These are phyloP conservation scores for Latrodectus elegans DNA, from an alignment of 2,888 invertebrate species.

Conservation along the genomic window DNA sequence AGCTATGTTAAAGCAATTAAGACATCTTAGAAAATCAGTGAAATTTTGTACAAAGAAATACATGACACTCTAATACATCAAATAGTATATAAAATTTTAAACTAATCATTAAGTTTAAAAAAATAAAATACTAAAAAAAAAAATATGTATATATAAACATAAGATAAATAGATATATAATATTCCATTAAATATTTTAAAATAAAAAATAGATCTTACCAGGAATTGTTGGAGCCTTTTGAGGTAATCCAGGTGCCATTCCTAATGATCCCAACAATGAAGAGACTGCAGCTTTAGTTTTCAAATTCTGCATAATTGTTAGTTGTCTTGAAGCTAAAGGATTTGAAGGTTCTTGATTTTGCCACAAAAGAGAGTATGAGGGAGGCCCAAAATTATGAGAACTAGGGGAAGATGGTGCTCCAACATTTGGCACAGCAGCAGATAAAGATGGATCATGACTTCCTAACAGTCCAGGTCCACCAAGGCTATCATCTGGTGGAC, in stretches of 20 bases:
- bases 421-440: constrained; percentile 36
- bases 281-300: constrained; percentile 43
- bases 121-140: not conserved
- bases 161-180: too few relatives aligned
- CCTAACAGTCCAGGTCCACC: constrained; percentile 56
- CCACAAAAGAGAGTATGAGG: constrained; percentile 68
- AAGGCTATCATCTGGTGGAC: constrained; percentile 69
- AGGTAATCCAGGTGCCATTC: constrained; percentile 18
- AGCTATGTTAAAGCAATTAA: too few relatives aligned
- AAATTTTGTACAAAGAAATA: not conserved
- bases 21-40: too few relatives aligned
- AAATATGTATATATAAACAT: not conserved
- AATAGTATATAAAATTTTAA: not conserved
- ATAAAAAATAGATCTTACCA: constrained; percentile 10
- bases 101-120: too few relatives aligned
- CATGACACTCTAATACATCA: not conserved
- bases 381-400: constrained; percentile 65
- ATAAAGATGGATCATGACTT: constrained; percentile 48
- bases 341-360: constrained; percentile 56
- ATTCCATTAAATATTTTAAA: too few relatives aligned
- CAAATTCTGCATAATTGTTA: constrained; percentile 45
- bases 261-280: constrained; percentile 45
- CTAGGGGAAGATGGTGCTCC: constrained; percentile 36
- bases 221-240: constrained; percentile 41
- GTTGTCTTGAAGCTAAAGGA: constrained; percentile 44